phyloP scores from a whole-genome alignment of 2,888 invertebrate species.

The Podabrus alpinus region DNA sequence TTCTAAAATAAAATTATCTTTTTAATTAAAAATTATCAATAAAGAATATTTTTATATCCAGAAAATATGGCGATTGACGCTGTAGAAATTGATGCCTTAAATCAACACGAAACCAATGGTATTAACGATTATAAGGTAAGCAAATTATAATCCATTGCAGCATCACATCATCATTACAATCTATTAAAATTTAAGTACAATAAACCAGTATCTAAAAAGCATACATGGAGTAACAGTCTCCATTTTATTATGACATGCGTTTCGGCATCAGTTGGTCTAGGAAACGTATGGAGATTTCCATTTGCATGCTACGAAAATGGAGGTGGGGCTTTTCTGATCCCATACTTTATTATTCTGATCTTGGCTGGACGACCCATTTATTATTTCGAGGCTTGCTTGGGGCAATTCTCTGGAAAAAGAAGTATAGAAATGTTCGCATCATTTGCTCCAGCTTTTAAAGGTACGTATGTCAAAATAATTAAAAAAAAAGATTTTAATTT shows the following conservation, averaged over 20 bases:
- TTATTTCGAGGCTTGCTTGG: not conserved
- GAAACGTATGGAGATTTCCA: slow-evolving; percentile 72
- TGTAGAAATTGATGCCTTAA: not conserved
- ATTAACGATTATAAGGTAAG: not conserved
- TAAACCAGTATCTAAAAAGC: slow-evolving; percentile 33
- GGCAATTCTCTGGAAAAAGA: slow-evolving; percentile 6
- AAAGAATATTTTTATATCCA: not conserved
- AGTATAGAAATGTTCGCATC: not conserved
- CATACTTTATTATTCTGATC: not conserved
- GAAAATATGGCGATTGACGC: not conserved
- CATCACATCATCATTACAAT: not conserved
- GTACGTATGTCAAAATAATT: not conserved
- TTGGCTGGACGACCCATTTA: not conserved
- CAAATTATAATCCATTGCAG: not conserved
- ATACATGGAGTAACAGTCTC: slow-evolving; percentile 65
- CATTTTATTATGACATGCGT: slow-evolving; percentile 78
- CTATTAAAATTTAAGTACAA: not conserved
- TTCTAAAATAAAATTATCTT: too few relatives aligned
- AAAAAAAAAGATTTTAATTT: not conserved
- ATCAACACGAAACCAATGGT: not conserved
- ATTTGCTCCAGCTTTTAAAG: not conserved
- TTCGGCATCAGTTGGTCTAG: slow-evolving; percentile 72
- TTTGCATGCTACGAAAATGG: slow-evolving; percentile 72
- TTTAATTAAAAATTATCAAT: too few relatives aligned
- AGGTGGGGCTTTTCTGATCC: slow-evolving; percentile 61